Conservation (phyloP, 2,113 vertebrate species). For the Stomatorhinus ivindoensis region DNA sequence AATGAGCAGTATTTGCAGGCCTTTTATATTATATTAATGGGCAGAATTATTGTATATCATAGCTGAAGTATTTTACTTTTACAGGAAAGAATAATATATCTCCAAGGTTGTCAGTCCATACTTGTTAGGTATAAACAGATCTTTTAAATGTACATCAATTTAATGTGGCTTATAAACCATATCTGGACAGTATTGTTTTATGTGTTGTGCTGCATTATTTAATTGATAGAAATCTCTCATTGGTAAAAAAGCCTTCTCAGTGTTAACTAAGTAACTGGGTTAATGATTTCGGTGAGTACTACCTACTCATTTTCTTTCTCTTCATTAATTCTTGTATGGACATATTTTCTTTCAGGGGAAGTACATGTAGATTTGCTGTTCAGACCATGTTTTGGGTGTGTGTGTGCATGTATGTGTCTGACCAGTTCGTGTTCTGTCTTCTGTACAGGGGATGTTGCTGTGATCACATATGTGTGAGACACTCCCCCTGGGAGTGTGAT, state of each 20-base stretch:
- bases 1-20: not conserved
- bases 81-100: not conserved
- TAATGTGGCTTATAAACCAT: not conserved
- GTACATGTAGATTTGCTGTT: not conserved
- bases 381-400: not conserved
- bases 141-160: not conserved
- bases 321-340: not conserved
- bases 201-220: not conserved
- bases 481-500: not conserved
- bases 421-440: not conserved
- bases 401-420: not conserved
- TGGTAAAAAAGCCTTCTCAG: not conserved
- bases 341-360: not conserved
- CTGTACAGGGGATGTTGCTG: not conserved
- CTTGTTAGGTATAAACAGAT: not conserved
- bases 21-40: not conserved
- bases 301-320: not conserved
- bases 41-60: not conserved
- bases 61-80: not conserved
- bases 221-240: not conserved
- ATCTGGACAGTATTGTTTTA: not conserved
- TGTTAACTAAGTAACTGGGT: not conserved
- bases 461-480: conserved; percentile 2
- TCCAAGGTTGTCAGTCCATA: not conserved
- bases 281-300: not conserved